Conservation (phyloP, 1,140 invertebrate species). For the Drosophila baimaii region DNA sequence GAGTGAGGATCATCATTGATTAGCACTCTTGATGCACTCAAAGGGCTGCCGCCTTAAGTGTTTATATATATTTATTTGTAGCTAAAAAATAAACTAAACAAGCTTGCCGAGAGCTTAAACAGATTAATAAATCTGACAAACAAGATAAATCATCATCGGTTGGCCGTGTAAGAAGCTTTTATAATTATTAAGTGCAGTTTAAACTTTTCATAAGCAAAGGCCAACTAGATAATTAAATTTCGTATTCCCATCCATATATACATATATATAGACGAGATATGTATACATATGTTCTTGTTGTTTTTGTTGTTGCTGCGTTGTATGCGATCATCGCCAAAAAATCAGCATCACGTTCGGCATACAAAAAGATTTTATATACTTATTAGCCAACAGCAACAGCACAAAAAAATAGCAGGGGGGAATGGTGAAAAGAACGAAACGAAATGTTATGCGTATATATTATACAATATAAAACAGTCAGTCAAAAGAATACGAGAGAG, state of each 20-base stretch:
- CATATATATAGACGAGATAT: background rate
- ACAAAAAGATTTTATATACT: constrained; percentile 71
- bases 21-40: constrained; percentile 30
- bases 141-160: constrained; percentile 39
- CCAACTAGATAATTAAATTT: constrained; percentile 77
- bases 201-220: constrained; percentile 54
- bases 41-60: constrained; percentile 6
- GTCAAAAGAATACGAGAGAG: constrained; percentile 22
- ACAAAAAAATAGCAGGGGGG: constrained; percentile 29
- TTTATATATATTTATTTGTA: background rate
- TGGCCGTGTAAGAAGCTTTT: constrained; percentile 49
- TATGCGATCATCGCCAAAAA: constrained; percentile 81
- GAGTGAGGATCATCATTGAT: constrained; percentile 1
- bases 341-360: constrained; percentile 69
- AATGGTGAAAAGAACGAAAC: constrained; percentile 71
- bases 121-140: constrained; percentile 35
- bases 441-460: constrained; percentile 76
- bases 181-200: constrained; percentile 51
- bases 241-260: constrained; percentile 23
- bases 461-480: constrained; percentile 67
- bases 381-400: constrained; percentile 54
- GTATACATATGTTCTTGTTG: constrained; percentile 19
- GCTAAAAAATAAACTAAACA: constrained; percentile 2
- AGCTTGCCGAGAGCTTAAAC: background rate
- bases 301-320: constrained; percentile 33